Evolutionary conservation across 2,797 vertebrate genomes (phyloP).

Genomic region (Coranthus polyacanthus): DNA sequence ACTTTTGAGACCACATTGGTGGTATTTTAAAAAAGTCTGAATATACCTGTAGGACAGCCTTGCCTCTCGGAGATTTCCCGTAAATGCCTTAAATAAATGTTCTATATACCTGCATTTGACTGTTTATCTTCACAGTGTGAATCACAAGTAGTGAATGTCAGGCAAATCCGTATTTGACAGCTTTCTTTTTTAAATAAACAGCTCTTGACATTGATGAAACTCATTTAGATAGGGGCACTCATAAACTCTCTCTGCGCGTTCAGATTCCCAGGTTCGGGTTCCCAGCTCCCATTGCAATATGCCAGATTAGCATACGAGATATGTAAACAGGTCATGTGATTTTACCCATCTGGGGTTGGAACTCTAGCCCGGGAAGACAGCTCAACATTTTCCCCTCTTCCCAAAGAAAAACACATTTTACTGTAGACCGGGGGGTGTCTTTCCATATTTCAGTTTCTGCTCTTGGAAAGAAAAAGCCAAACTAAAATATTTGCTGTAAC

Average conservation of each 20-base stretch:
- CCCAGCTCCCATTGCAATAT: conserved; percentile 51
- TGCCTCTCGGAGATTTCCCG: too few relatives aligned
- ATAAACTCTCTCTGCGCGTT: conserved; percentile 36
- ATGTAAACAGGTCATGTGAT: conserved; percentile 31
- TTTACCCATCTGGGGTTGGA: conserved; percentile 25
- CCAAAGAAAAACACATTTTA: conserved; percentile 18
- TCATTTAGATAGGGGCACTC: conserved; percentile 20
- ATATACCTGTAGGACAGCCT: background rate
- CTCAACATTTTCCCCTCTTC: background rate
- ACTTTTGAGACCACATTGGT: background rate
- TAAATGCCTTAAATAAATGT: conserved; percentile 3
- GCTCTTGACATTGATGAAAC: conserved; percentile 13
- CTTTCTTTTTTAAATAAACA: conserved; percentile 22
- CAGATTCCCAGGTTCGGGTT: conserved; percentile 38
- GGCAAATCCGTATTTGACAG: conserved; percentile 5
- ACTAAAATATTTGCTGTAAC: background rate
- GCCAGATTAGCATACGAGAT: conserved; percentile 43
- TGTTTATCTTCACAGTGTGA: background rate
- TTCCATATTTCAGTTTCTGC: background rate
- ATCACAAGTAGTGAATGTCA: background rate
- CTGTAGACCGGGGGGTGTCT: background rate
- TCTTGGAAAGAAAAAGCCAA: background rate
- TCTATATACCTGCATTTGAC: background rate
- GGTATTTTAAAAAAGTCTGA: background rate
- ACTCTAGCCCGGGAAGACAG: background rate